Evolutionary conservation across 2,113 vertebrate genomes (phyloP).

Genomic region (Euleptes europaea): DNA sequence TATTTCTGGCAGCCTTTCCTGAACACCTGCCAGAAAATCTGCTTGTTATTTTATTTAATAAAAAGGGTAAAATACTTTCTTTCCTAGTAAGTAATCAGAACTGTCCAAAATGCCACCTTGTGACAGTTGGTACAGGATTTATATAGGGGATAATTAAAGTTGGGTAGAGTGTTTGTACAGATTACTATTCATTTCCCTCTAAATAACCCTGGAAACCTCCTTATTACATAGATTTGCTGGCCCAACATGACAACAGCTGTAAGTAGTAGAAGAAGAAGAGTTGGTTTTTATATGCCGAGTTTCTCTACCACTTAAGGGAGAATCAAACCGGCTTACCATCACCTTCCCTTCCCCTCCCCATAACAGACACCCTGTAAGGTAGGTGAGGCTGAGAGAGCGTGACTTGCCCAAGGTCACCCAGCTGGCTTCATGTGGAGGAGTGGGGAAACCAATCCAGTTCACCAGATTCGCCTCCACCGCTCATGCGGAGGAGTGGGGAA

Average conservation of each 20-base stretch:
- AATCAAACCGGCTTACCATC: too few relatives aligned
- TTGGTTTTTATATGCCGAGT: too few relatives aligned
- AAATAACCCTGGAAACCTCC: neutral
- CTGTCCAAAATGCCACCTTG: neutral
- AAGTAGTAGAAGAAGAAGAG: too few relatives aligned
- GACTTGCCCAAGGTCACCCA: too few relatives aligned
- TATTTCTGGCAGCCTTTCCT: neutral
- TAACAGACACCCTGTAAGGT: too few relatives aligned
- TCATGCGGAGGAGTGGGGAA: too few relatives aligned
- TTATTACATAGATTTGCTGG: neutral
- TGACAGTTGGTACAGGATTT: neutral
- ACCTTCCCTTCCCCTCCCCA: too few relatives aligned
- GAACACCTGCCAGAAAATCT: neutral
- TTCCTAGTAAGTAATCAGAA: neutral
- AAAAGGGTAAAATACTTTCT: neutral
- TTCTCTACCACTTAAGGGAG: too few relatives aligned
- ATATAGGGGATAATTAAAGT: neutral
- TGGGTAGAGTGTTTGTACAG: neutral
- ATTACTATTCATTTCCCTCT: neutral
- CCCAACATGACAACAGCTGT: neutral
- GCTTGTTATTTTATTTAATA: constrained; percentile 17
- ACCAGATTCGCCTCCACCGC: too few relatives aligned
- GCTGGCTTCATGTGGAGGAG: too few relatives aligned
- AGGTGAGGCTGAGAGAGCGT: too few relatives aligned
- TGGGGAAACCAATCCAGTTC: too few relatives aligned